These are phyloP conservation scores for Leptinotarsa undecemlineata DNA, from an alignment of 1,140 invertebrate species.

Conservation along the genomic window DNA sequence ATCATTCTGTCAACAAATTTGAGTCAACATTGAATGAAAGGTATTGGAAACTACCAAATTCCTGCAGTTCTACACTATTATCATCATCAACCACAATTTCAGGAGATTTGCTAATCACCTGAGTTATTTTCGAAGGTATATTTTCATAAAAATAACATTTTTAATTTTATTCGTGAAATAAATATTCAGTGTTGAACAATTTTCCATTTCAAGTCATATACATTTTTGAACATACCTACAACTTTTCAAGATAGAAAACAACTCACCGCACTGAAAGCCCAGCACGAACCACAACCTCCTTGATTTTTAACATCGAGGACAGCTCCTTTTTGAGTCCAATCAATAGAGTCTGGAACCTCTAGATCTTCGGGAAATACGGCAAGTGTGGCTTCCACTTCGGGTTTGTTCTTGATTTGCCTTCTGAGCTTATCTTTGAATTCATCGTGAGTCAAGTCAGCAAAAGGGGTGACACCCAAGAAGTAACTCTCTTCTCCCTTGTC, in stretches of 20 bases:
- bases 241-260: constrained; percentile 7
- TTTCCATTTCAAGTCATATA: neutral
- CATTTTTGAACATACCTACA: constrained; percentile 2
- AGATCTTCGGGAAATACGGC: neutral
- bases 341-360: constrained; percentile 28
- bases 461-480: constrained; percentile 76
- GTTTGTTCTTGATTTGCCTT: neutral
- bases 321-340: constrained; percentile 40
- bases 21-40: no score
- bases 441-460: constrained; percentile 80
- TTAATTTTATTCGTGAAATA: neutral
- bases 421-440: constrained; percentile 64
- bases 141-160: neutral
- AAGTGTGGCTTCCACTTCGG: neutral
- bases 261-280: constrained; percentile 57
- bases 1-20: no score
- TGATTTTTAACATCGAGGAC: constrained; percentile 42
- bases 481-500: constrained; percentile 67
- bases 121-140: neutral
- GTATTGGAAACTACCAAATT: no score
- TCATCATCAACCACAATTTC: no score
- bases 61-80: no score
- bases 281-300: constrained; percentile 57
- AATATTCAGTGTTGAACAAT: constrained; percentile 11
- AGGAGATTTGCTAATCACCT: no score